phyloP scores from a whole-genome alignment of 2,797 vertebrate species.

The Galaxias olidus region DNA sequence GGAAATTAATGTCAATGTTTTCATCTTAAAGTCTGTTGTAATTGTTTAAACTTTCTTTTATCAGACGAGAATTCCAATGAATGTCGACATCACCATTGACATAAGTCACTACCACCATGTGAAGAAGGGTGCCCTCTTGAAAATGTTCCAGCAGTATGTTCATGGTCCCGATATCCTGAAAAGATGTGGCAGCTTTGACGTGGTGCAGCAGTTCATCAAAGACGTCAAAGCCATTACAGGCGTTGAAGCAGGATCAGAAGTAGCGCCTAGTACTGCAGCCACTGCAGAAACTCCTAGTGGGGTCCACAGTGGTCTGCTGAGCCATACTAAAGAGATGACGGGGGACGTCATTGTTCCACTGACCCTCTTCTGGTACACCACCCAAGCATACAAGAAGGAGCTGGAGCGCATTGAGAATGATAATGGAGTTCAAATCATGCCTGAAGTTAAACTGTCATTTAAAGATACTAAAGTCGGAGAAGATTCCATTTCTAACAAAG shows the following conservation, averaged over 20 bases:
- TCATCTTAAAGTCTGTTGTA: too few species aligned
- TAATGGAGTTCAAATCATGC: conserved; percentile 25
- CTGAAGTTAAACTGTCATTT: conserved; percentile 46
- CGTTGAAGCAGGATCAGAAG: not conserved
- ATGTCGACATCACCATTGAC: not conserved
- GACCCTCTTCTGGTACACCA: conserved; percentile 48
- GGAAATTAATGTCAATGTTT: too few species aligned
- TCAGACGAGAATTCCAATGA: not conserved
- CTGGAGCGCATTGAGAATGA: conserved; percentile 36
- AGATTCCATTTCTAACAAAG: not conserved
- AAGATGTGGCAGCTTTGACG: conserved; percentile 1
- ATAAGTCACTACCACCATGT: not conserved
- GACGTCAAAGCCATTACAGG: not conserved
- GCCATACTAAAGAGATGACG: not conserved
- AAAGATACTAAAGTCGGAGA: not conserved
- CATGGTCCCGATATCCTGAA: not conserved
- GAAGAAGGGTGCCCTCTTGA: too few species aligned
- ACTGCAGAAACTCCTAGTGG: not conserved
- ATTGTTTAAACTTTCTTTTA: not conserved
- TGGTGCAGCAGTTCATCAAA: not conserved
- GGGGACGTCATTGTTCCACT: conserved; percentile 5
- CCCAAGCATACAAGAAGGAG: conserved; percentile 46
- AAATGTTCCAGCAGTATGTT: not conserved
- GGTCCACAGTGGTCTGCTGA: not conserved
- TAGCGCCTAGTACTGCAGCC: not conserved